Base-by-base conservation (phyloP, 2,888 invertebrate species). In the Byasa hedistus region DNA sequence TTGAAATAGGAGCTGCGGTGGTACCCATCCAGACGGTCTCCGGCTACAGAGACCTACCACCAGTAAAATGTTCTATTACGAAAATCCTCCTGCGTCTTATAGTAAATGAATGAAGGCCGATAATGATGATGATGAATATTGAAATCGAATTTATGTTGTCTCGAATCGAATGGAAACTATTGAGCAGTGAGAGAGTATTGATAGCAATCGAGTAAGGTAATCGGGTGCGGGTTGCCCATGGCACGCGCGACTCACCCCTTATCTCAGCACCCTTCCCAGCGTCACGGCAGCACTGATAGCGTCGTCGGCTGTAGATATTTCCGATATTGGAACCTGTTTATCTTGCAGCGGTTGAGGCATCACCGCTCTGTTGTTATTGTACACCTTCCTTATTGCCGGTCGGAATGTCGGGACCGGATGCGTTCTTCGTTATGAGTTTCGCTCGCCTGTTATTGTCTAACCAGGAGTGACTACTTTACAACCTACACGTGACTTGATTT, bases 311-410 rank as follows among this genome's bases (percentile, higher is more conserved):
- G 81, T 81, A 75, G 65, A 79, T 79, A 79, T 79, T 78, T 76
- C 77, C 76, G 78, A 84, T 86, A 89, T 88, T 85, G 83, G 79
- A 81, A 83, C 83, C 82, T 85, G 84, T 85, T 84, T 87, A 82
- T 86, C 81, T 87, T 81, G 76, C 81, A 80, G 76, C 80, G 75
- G 73, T 79, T 78, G 79, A 69, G 70, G 71, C 73, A 72, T 79
- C 77, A 73, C 76, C 75, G 73, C 75, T 76, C 73, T 73, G 71
- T 75, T 79, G 78, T 79, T 77, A 75, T 75, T 76, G 57, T 68
- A 78, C 76, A 80, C 79, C 81, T 82, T 82, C 80, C 77, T 79
- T 83, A 83, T 86, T 84, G 79, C 79, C 66, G 65, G 65, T 58
- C 57, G 59, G 63, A 67, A 64, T 65, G 62, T 58, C 36, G 22